Conservation (phyloP, 2,797 vertebrate genomes). For the Euphonia xanthogaster region DNA sequence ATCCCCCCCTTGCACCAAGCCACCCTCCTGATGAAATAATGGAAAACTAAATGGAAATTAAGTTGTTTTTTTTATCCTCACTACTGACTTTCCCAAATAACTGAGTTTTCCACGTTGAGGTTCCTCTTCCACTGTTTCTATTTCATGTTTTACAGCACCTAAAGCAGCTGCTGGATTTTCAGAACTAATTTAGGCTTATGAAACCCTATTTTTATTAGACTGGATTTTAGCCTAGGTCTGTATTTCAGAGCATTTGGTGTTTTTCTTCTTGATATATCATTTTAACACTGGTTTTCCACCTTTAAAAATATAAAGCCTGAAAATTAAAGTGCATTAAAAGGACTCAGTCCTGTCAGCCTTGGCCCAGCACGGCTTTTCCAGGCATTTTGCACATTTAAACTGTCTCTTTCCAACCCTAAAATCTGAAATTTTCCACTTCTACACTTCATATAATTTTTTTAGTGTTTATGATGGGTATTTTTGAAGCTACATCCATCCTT, state of each 20-base stretch:
- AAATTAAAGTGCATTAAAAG: neutral
- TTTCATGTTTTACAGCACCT: neutral
- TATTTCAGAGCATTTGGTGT: fast-evolving
- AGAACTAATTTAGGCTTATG: neutral
- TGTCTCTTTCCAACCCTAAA: neutral
- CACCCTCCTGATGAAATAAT: neutral
- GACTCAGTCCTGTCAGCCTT: neutral
- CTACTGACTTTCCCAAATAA: neutral
- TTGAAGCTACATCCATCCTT: neutral
- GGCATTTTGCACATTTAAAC: neutral
- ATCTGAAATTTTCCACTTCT: neutral
- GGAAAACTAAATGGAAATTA: neutral
- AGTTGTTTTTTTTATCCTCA: neutral
- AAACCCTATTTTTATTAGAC: neutral
- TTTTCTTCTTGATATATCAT: neutral
- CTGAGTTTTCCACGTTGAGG: neutral
- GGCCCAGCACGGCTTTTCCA: neutral
- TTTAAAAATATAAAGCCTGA: neutral
- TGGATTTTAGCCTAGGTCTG: neutral
- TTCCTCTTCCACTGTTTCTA: neutral
- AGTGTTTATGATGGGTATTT: neutral
- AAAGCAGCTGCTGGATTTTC: neutral
- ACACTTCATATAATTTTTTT: neutral
- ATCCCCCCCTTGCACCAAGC: neutral
- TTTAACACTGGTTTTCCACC: neutral